Evolutionary conservation across 2,113 vertebrate species (phyloP).

Genomic region (Brachypodius melanocephalos): DNA sequence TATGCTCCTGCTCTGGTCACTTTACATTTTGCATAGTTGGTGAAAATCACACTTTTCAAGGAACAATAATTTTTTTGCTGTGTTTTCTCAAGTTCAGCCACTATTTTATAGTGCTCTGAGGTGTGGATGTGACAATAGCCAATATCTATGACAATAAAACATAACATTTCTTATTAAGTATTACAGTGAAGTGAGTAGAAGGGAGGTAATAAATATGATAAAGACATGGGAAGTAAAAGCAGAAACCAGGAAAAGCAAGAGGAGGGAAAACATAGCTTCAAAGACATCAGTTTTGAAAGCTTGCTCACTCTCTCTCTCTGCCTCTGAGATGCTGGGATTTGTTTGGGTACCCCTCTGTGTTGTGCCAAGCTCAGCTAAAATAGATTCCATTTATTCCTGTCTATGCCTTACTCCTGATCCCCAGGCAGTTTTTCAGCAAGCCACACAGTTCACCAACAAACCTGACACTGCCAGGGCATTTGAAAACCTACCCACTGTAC

Average conservation of each 20-base stretch:
- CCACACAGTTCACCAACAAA: not conserved
- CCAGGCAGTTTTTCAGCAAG: not conserved
- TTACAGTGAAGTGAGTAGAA: not conserved
- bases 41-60: not conserved
- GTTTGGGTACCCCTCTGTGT: not conserved
- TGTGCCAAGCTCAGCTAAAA: not conserved
- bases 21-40: not conserved
- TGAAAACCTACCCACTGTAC: not conserved
- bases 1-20: not conserved
- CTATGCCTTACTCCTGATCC: not conserved
- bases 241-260: not conserved
- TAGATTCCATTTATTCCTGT: not conserved
- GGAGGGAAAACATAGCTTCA: not conserved
- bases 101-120: not conserved
- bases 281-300: not conserved
- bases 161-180: not conserved
- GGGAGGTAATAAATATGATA: not conserved
- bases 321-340: not conserved
- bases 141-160: not conserved
- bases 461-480: not conserved
- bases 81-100: not conserved
- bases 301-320: not conserved
- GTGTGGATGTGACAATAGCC: not conserved
- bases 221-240: not conserved
- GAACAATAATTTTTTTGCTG: not conserved